Evolutionary conservation across 2,888 invertebrate genomes (phyloP), one percentile per base, ranked within the genome.

Genomic region (Heliconius aoede): DNA sequence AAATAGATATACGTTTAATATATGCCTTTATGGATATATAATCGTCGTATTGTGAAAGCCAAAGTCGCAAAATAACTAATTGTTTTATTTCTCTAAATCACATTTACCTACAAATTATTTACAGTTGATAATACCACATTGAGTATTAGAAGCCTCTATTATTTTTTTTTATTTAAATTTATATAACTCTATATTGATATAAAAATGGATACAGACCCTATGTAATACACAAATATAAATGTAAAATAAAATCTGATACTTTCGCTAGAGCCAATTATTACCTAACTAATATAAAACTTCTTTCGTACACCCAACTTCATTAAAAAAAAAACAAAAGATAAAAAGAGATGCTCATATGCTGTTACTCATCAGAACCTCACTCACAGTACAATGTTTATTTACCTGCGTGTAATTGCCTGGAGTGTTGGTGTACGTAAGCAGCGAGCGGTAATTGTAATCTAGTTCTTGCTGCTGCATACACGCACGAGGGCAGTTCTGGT

Each of bases 401-500:
- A 92, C 94, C 94, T 85, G 90, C 83, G 80, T 93, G 94, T 72
- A 94, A 79, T 74, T 93, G 90, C 46, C 94, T 85, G 46, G 90
- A 85, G 82, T 94, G 94, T 79, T 94, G 92, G 77, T 95, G 94
- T 9, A 94, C 93, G 82, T 94, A 94, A 4, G 94, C 94, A 0
- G 93, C 93, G 0, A 94, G 85, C 0, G 94, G 91, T 76, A 94
- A 84, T 84, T 91, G 92, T 71, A 92, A 86, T 76, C 94, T 84
- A 18, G 88, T 88, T 83, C 89, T 95, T 79, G 93, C 97, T 82
- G 90, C 96, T 82, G 89, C 97, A 89, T 97, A 98, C 76, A 97
- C 97, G 88, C 98, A 98, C 61, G 97, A 97, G 0, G 97, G 97
- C 82, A 98, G 93, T 83, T 98, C 97, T 7, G 96, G 91, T 21